Percentiles rank a stretch among this genome's conserved stretches.
Evolutionary conservation across 2,797 vertebrate genomes (phyloP).

Genomic region (Lycodopsis pacificus): DNA sequence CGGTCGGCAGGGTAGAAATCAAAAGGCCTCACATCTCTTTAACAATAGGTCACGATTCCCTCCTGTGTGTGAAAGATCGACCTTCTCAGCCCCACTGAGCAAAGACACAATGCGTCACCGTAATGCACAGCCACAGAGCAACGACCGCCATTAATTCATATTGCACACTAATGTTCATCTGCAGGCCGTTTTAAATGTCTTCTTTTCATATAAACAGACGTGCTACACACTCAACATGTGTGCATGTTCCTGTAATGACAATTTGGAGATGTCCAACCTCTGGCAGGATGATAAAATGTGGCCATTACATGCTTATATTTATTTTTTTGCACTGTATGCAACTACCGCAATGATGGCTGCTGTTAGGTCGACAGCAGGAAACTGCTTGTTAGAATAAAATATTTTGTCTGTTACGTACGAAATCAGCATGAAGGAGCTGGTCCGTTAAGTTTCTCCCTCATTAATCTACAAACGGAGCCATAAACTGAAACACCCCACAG

Average conservation of each 20-base stretch:
- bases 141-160: constrained; percentile 41
- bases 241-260: constrained; percentile 34
- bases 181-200: constrained; percentile 45
- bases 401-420: constrained; percentile 41
- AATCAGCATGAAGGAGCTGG: constrained; percentile 49
- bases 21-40: constrained; percentile 42
- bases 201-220: constrained; percentile 30
- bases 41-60: constrained; percentile 40
- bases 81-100: constrained; percentile 39
- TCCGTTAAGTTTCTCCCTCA: constrained; percentile 39
- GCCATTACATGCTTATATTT: constrained; percentile 26
- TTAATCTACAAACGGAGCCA: constrained; percentile 56
- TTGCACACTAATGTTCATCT: constrained; percentile 38
- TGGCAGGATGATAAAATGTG: constrained; percentile 38
- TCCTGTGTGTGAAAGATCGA: constrained; percentile 28
- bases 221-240: constrained; percentile 8
- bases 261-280: constrained; percentile 44
- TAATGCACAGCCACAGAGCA: constrained; percentile 10
- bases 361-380: constrained; percentile 37
- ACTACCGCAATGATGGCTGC: constrained; percentile 15
- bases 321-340: constrained; percentile 43
- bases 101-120: constrained; percentile 33
- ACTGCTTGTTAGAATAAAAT: constrained; percentile 30
- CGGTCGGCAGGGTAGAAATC: constrained; percentile 21
- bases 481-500: constrained; percentile 15